Conservation (phyloP, 2,113 vertebrate species). For the Zapornia atra region DNA sequence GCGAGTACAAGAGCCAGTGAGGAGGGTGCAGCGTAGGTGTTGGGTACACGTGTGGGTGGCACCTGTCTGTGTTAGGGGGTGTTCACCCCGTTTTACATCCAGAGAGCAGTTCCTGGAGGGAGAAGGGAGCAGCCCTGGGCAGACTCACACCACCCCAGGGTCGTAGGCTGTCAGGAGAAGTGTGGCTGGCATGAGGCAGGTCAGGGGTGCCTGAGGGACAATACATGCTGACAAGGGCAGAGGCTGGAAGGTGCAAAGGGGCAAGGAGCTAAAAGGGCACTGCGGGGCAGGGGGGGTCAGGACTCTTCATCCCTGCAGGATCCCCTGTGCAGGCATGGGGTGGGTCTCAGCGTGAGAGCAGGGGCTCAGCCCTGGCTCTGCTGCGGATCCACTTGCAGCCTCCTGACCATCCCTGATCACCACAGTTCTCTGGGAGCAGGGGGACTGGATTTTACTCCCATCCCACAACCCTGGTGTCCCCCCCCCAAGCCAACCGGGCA, state of each 20-base stretch:
- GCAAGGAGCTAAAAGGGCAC: not conserved
- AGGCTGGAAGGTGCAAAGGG: not conserved
- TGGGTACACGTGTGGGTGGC: not conserved
- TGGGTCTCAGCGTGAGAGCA: not conserved
- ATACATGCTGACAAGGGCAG: not conserved
- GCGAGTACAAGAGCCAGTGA: not conserved
- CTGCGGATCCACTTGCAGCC: rapidly evolving
- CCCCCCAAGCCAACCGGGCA: rapidly evolving
- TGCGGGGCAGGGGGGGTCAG: not conserved
- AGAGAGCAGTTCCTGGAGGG: not conserved
- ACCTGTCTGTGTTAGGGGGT: not conserved
- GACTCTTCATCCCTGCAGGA: not conserved
- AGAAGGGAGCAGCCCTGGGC: not conserved
- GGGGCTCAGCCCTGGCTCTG: not conserved
- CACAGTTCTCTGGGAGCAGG: not conserved
- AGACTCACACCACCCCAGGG: rapidly evolving
- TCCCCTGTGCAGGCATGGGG: not conserved
- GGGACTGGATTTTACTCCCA: not conserved
- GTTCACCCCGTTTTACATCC: not conserved
- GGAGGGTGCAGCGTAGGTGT: not conserved
- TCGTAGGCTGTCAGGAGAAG: not conserved
- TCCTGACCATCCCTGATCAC: not conserved
- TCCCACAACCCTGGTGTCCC: not conserved
- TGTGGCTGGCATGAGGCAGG: not conserved
- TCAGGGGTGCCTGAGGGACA: not conserved